Evolutionary conservation across 2,113 vertebrate genomes (phyloP).

Genomic region (Apteryx mantelli): DNA sequence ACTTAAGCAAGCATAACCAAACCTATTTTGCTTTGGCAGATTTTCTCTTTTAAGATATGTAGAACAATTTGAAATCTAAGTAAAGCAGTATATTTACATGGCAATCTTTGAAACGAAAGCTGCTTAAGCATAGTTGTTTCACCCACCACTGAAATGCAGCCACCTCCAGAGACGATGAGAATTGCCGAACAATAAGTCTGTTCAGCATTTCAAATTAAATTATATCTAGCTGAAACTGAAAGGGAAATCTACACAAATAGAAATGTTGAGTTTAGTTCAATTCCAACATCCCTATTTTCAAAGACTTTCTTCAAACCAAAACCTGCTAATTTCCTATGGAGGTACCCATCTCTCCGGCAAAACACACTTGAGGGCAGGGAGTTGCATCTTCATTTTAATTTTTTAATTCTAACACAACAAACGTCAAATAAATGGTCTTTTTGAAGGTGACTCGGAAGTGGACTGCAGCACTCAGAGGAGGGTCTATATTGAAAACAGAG

Average conservation of each 20-base stretch:
- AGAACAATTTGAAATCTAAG: conserved; percentile 38
- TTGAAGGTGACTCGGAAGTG: background rate
- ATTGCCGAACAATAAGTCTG: background rate
- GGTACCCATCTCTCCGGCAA: background rate
- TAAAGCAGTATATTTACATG: conserved; percentile 44
- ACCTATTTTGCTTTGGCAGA: background rate
- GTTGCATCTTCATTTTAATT: background rate
- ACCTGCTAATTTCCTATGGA: background rate
- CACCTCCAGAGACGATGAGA: background rate
- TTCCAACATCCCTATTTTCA: background rate
- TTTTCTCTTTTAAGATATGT: conserved; percentile 10
- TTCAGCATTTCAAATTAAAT: conserved; percentile 6
- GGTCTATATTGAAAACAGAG: background rate
- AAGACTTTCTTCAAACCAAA: background rate
- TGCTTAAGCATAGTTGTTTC: conserved; percentile 20
- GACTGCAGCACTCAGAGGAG: background rate
- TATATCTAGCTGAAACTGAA: background rate
- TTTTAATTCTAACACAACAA: background rate
- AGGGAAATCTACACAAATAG: background rate
- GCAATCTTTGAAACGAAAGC: conserved; percentile 23
- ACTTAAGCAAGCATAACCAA: conserved; percentile 14
- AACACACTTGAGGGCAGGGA: background rate
- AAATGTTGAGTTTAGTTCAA: background rate
- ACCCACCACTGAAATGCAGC: conserved; percentile 16
- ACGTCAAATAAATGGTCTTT: background rate